Evolutionary conservation across 1,140 invertebrate genomes (phyloP).

Genomic region (Bombyx mandarina): DNA sequence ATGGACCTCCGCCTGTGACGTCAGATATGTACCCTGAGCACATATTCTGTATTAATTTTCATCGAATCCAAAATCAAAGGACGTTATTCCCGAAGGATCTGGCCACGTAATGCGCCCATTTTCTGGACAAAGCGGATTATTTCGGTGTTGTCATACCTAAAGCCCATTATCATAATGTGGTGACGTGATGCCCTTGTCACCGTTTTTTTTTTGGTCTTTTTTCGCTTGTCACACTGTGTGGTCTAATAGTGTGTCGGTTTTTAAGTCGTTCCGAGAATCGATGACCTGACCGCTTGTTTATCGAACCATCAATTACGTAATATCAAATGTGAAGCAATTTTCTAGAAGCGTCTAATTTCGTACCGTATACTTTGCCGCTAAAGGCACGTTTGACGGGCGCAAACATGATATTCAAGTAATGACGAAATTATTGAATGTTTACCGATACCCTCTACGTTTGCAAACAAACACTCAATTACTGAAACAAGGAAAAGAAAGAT

Average conservation of each 20-base stretch:
- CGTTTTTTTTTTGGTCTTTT: constrained; percentile 31
- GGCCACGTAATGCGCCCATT: constrained; percentile 46
- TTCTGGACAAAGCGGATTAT: constrained; percentile 62
- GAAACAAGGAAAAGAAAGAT: constrained; percentile 44
- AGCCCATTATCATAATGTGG: constrained; percentile 55
- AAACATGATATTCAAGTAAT: constrained; percentile 27
- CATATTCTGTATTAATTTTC: constrained; percentile 49
- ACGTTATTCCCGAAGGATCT: constrained; percentile 34
- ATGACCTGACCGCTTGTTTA: constrained; percentile 16
- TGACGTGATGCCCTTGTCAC: constrained; percentile 39
- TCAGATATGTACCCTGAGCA: constrained; percentile 29
- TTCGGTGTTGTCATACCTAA: constrained; percentile 52
- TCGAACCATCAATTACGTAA: constrained; percentile 1
- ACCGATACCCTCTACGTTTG: constrained; percentile 40
- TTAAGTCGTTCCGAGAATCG: constrained; percentile 21
- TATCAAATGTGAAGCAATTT: constrained; percentile 23
- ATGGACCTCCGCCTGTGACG: constrained; percentile 10
- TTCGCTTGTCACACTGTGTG: constrained; percentile 36
- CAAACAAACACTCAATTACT: constrained; percentile 62
- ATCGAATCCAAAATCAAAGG: constrained; percentile 64
- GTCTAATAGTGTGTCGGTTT: constrained; percentile 22
- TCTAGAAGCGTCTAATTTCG: constrained; percentile 1
- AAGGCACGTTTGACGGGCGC: constrained; percentile 22
- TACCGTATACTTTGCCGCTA: neutral
- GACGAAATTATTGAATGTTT: constrained; percentile 50